A percentile compares a stretch with the other conserved stretches of the same genome.
Evolutionary conservation across 2,888 invertebrate genomes (phyloP).

Genomic region (Automeris io): DNA sequence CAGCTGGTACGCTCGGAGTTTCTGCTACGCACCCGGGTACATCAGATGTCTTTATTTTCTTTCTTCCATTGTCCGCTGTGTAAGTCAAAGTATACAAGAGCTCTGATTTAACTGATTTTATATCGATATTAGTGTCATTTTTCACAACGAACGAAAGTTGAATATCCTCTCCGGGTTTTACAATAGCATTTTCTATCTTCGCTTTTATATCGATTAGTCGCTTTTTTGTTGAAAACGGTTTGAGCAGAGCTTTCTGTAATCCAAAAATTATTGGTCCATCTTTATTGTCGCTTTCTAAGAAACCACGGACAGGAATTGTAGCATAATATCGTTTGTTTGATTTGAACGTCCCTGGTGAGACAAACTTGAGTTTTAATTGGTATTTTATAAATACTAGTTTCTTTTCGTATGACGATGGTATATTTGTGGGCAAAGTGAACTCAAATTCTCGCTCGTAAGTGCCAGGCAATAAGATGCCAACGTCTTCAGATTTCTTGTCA

Average conservation of each 20-base stretch:
- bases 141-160: constrained; percentile 13
- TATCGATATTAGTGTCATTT: constrained; percentile 17
- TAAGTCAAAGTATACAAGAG: constrained; percentile 16
- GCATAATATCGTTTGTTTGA: constrained; percentile 14
- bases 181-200: constrained; percentile 14
- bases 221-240: constrained; percentile 17
- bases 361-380: constrained; percentile 16
- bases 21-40: constrained; percentile 14
- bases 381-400: constrained; percentile 17
- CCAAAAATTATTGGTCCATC: constrained; percentile 15
- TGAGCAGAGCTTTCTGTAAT: constrained; percentile 18
- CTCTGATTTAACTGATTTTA: constrained; percentile 17
- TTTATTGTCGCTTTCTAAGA: constrained; percentile 9
- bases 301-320: constrained; percentile 17
- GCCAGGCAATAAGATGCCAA: constrained; percentile 10
- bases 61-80: constrained; percentile 14
- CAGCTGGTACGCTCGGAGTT: constrained; percentile 14
- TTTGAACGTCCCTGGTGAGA: constrained; percentile 17
- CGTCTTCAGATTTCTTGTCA: constrained; percentile 8
- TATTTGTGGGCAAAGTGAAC: constrained; percentile 20
- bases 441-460: constrained; percentile 15
- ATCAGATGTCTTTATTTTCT: neutral
- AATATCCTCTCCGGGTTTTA: constrained; percentile 14
- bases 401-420: constrained; percentile 23
- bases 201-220: constrained; percentile 17